Evolutionary conservation across 2,797 vertebrate genomes (phyloP), one percentile per base, ranked within the genome.

Genomic region (Oreochromis grahami): DNA sequence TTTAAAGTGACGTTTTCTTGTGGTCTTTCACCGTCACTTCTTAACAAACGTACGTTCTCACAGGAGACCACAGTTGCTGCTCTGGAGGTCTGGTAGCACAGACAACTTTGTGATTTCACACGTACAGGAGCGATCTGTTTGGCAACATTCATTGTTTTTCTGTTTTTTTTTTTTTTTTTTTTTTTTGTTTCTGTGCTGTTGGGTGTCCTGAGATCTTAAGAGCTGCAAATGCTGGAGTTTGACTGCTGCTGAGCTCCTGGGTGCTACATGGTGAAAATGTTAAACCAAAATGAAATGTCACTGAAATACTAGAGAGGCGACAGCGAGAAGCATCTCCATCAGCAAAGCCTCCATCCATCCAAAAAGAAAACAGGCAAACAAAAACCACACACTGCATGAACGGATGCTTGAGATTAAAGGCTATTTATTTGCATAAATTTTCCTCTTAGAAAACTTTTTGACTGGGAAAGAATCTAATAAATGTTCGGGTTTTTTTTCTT

Each of bases 351-450:
- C 85, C 48, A 76, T 83, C 78, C 24, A 85, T 36, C 58, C 58
- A 78, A 63, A 38, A 83, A 77, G 63, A 45, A 38, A 82, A 79
- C 21, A 9, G 32, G 32, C 58, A 60, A 60, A 60, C 10, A 60
- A 36, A 63, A 48, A 58, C 58, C 84, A 81, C 76, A 24, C 86
- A 84, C 70, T 88, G 90, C 85, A 88, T 91, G 86, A 90, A 90
- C 86, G 79, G 80, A 89, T 80, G 60, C 81, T 88, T 77, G 43
- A 84, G 68, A 85, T 65, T 83, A 24, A 85, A 84, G 76, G 81
- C 77, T 94, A 90, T 95, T 93, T 94, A 94, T 95, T 93, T 91
- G 81, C 82, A 60, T 72, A 79, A 55, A 86, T 80, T 51, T 89
- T 87, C 68, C 80, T 86, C 32, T 72, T 76, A 19, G 8, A 48